Conservation (phyloP, 2,888 invertebrate genomes). For the Eledona agricola region DNA sequence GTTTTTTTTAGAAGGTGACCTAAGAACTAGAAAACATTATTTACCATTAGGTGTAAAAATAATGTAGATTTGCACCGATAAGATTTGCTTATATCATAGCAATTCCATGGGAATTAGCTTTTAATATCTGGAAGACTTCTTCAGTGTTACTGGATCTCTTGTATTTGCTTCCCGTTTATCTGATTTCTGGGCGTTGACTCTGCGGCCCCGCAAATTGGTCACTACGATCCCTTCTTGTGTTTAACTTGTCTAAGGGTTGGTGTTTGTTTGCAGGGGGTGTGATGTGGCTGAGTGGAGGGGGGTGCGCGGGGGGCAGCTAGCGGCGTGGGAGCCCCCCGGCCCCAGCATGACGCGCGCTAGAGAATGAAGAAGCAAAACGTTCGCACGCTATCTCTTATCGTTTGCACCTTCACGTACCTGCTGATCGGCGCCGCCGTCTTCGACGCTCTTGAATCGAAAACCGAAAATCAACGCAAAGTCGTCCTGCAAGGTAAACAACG, state of each 20-base stretch:
- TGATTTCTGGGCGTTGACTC: slow-evolving; percentile 1
- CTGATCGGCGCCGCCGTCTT: slow-evolving; percentile 99
- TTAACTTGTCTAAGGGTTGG: slow-evolving; percentile 27
- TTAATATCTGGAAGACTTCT: too few species aligned
- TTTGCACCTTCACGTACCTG: slow-evolving; percentile 99
- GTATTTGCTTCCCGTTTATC: too few species aligned
- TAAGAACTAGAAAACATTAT: too few species aligned
- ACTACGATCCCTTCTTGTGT: slow-evolving; percentile 23
- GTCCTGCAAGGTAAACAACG: slow-evolving; percentile 83
- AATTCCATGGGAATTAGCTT: too few species aligned
- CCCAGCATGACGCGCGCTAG: slow-evolving; percentile 73
- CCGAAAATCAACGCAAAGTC: slow-evolving; percentile 90
- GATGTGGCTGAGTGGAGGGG: slow-evolving; percentile 54
- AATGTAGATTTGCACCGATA: too few species aligned
- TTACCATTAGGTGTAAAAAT: too few species aligned
- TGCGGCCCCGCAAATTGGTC: slow-evolving; percentile 18
- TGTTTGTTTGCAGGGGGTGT: slow-evolving; percentile 48
- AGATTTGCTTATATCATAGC: too few species aligned
- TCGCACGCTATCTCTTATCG: slow-evolving; percentile 99
- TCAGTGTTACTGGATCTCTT: too few species aligned
- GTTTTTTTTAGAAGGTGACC: too few species aligned
- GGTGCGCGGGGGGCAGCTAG: slow-evolving; percentile 61
- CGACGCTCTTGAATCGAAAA: slow-evolving; percentile 97
- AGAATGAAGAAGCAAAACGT: slow-evolving; percentile 99
- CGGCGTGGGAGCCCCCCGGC: slow-evolving; percentile 59